These are phyloP conservation scores for Perognathus longimembris DNA, from an alignment of 2,113 vertebrate species.

Conservation along the genomic window DNA sequence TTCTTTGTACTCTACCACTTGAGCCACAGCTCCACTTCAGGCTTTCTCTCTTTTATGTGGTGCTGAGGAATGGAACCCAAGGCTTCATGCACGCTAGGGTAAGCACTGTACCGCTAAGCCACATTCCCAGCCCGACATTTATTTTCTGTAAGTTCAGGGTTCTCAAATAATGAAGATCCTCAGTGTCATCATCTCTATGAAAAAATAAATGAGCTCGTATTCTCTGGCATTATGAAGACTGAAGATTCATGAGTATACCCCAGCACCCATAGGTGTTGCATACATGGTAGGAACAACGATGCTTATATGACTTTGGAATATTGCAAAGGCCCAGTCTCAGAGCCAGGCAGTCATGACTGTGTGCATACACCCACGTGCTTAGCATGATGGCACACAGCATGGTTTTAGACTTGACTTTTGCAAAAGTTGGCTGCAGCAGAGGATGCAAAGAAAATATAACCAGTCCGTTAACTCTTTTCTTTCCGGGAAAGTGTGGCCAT, in stretches of 20 bases:
- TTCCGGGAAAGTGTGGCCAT: background rate
- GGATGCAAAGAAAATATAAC: background rate
- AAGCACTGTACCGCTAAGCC: too few relatives aligned
- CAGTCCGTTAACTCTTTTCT: background rate
- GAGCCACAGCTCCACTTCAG: too few relatives aligned
- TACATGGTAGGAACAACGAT: background rate
- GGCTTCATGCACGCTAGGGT: too few relatives aligned
- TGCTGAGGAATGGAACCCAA: too few relatives aligned
- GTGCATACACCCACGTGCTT: background rate
- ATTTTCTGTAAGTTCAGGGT: background rate
- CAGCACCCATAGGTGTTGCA: background rate
- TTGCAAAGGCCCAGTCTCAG: background rate
- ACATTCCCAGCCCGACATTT: too few relatives aligned
- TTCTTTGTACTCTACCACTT: too few relatives aligned
- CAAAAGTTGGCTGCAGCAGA: background rate
- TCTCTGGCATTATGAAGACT: background rate
- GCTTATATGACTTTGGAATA: background rate
- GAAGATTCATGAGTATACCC: background rate
- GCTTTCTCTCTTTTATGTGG: too few relatives aligned
- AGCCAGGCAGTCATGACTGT: background rate
- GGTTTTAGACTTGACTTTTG: background rate
- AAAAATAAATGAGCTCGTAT: conserved; percentile 14
- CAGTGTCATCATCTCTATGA: background rate
- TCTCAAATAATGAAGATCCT: background rate
- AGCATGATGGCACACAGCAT: background rate